Evolutionary conservation across 2,113 vertebrate genomes (phyloP), one percentile per base, ranked within the genome.

Genomic region (Dinomys branickii): DNA sequence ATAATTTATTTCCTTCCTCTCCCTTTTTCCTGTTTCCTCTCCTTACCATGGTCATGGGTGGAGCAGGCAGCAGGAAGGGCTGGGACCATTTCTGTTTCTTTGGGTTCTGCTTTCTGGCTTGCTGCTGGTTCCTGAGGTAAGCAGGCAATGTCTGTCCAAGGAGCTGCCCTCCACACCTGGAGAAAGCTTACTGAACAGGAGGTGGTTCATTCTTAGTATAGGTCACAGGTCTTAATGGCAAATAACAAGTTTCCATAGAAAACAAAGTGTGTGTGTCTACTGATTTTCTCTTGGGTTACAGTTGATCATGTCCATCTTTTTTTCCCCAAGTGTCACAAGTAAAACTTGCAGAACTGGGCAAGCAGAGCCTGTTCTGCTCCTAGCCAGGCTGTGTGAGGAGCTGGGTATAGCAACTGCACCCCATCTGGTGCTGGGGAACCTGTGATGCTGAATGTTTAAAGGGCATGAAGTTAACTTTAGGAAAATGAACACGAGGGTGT

Each of bases 241-340:
- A 98, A 97, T 98, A 98, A 97, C 41, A 96, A 97, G 54, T 97
- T 98, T 98, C 94, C 85, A 41, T 95, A 97, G 91, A 98, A 97
- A 97, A 91, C 84, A 26, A 67, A 75, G 1, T 44, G 44, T 58
- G 67, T 9, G 61, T 94, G 5, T 71, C 20, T 33, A 44, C 81
- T 90, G 24, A n/a, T 67, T 88, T 92, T 33, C 6, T 1, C 12
- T 47, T 1, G 5, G 14, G 13, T 26, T 59, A 4, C 8, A 38
- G 30, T 12, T 82, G 52, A 47, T 5, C 22, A 0, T 85, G 80
- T 38, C 50, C 44, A 41, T 26, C 20, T n/a, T 16, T 50, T 0
- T 30, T 50, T 20, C 35, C 41, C 17, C 0, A 0, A 7, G 2
- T 0, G 3, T 28, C 33, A 24, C 67, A 28, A 0, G 81, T 58